A percentile compares a stretch with the other conserved stretches of the same genome.
phyloP scores from a whole-genome alignment of 2,888 invertebrate genomes.

The Andrena marginata region DNA sequence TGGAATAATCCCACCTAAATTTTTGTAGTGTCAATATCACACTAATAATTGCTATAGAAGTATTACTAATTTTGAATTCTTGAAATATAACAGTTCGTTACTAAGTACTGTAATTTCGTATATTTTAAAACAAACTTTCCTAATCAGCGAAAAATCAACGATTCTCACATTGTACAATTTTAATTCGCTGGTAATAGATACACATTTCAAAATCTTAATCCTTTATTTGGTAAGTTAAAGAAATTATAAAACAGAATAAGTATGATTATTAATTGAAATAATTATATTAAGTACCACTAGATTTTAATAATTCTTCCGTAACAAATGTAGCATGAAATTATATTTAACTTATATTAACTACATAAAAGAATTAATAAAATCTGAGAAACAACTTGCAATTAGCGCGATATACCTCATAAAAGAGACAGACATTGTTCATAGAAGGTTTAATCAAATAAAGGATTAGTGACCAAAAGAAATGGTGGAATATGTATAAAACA shows the following conservation, averaged over 20 bases:
- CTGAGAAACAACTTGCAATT: too few relatives aligned
- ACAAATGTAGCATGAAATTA: not conserved
- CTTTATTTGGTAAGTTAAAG: conserved; percentile 35
- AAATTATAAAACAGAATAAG: not conserved
- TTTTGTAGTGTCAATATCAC: too few relatives aligned
- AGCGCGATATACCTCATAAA: not conserved
- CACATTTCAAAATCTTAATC: conserved; percentile 15
- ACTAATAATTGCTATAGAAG: conserved; percentile 3
- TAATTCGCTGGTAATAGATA: not conserved
- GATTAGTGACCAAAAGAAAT: conserved; percentile 23
- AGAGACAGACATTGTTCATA: not conserved
- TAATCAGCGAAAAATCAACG: not conserved
- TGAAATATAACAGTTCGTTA: not conserved
- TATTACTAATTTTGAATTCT: not conserved
- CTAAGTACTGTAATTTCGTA: not conserved
- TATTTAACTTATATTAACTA: too few relatives aligned
- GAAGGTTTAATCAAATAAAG: conserved; percentile 29
- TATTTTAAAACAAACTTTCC: conserved; percentile 3
- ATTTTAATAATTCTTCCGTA: not conserved
- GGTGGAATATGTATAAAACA: conserved; percentile 8
- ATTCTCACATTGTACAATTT: conserved; percentile 15
- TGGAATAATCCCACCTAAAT: not conserved
- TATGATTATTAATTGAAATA: not conserved
- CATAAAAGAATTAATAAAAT: not conserved
- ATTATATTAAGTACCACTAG: not conserved